These are phyloP conservation scores for Villa cingulata DNA, from an alignment of 2,888 invertebrate species.

Conservation along the genomic window DNA sequence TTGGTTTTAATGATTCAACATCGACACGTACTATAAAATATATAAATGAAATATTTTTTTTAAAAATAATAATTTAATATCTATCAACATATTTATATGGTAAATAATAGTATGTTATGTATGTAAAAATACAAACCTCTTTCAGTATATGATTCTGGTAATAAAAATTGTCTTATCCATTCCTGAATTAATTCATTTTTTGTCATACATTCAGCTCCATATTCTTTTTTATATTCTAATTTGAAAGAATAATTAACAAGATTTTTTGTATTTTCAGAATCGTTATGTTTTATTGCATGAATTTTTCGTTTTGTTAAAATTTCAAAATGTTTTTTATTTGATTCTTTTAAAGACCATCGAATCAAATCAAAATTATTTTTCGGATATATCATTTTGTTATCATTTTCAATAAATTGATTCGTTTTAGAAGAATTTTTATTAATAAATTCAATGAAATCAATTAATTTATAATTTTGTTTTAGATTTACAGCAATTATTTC, in stretches of 20 bases:
- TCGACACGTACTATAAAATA: constrained; percentile 8
- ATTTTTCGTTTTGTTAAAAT: background rate
- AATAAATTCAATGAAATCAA: background rate
- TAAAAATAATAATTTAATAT: background rate
- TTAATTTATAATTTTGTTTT: background rate
- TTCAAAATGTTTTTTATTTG: background rate
- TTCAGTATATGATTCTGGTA: constrained; percentile 14
- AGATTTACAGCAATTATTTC: constrained; percentile 3
- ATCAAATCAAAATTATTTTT: background rate
- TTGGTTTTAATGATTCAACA: constrained; percentile 1
- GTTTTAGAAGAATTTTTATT: background rate
- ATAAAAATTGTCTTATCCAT: constrained; percentile 16
- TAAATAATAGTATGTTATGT: no score
- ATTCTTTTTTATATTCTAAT: constrained; percentile 19
- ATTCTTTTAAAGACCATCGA: background rate
- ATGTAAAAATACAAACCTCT: constrained; percentile 11
- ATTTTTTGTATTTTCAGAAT: no score
- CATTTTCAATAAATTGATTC: background rate
- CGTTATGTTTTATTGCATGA: background rate
- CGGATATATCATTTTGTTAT: no score
- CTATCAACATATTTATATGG: no score
- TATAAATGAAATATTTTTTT: background rate
- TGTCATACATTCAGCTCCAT: constrained; percentile 18
- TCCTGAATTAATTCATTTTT: constrained; percentile 15
- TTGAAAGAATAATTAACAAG: constrained; percentile 15